phyloP scores from a whole-genome alignment of 1,140 invertebrate species.

The Archegozetes longisetosus region DNA sequence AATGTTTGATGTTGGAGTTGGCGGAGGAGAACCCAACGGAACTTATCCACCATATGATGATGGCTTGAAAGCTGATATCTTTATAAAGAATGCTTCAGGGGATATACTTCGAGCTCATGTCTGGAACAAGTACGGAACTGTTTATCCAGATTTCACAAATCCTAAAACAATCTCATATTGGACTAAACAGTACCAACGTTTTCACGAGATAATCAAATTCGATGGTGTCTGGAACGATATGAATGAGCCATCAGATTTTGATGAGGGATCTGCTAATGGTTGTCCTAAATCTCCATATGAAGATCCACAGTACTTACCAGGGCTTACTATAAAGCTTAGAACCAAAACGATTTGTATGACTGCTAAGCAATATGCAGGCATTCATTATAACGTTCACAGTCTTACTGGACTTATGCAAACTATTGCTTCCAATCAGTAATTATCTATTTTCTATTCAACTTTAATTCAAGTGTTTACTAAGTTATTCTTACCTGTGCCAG shows the following conservation, averaged over 20 bases:
- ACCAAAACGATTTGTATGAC: conserved; percentile 68
- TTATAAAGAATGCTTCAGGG: conserved; percentile 24
- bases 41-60: conserved; percentile 26
- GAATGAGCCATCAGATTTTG: conserved; percentile 25
- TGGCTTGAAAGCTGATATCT: conserved; percentile 24
- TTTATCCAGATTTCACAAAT: conserved; percentile 72
- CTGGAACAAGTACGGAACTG: conserved; percentile 24
- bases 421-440: conserved; percentile 51
- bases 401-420: conserved; percentile 60
- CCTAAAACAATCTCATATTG: conserved; percentile 56
- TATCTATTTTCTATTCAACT: neutral
- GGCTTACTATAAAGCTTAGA: conserved; percentile 35
- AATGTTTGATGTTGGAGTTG: conserved; percentile 26
- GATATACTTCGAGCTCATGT: conserved; percentile 20
- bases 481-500: conserved; percentile 32
- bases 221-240: conserved; percentile 60
- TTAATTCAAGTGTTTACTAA: conserved; percentile 7
- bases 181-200: conserved; percentile 45
- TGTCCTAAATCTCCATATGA: conserved; percentile 45
- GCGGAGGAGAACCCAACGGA: conserved; percentile 20
- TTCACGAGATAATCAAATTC: conserved; percentile 45
- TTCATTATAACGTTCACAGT: conserved; percentile 64
- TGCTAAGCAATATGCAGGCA: conserved; percentile 43
- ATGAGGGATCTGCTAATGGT: conserved; percentile 23
- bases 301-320: conserved; percentile 48